phyloP scores from a whole-genome alignment of 2,888 invertebrate genomes.

The Athrips mouffetella region DNA sequence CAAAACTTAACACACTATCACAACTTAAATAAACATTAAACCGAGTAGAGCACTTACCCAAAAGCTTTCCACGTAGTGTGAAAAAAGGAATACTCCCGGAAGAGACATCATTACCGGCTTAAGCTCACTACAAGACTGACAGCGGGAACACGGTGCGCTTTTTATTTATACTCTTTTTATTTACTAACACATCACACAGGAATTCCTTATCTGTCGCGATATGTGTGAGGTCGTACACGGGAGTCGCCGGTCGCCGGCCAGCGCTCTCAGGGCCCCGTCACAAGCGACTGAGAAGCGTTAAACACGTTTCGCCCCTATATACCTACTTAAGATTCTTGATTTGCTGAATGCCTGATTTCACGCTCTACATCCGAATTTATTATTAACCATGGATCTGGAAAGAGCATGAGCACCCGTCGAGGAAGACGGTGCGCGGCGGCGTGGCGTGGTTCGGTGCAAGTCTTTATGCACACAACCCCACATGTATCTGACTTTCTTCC shows the following conservation, averaged over 20 bases:
- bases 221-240: conserved; percentile 32
- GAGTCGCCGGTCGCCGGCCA: conserved; percentile 36
- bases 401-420: conserved; percentile 27
- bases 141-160: conserved; percentile 47
- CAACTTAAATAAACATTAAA: neutral
- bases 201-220: conserved; percentile 50
- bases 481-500: neutral
- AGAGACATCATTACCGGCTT: conserved; percentile 60
- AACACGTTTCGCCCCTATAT: conserved; percentile 65
- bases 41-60: conserved; percentile 64
- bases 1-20: neutral
- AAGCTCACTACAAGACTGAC: conserved; percentile 58
- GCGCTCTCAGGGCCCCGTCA: conserved; percentile 43
- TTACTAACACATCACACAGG: conserved; percentile 71
- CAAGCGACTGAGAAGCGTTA: conserved; percentile 53
- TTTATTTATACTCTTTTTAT: conserved; percentile 72
- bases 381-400: conserved; percentile 62
- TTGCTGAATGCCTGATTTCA: conserved; percentile 69
- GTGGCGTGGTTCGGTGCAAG: conserved; percentile 22
- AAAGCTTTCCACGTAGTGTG: conserved; percentile 70
- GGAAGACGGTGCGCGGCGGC: conserved; percentile 16
- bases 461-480: conserved; percentile 51
- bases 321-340: conserved; percentile 65
- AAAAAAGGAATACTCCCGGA: conserved; percentile 67
- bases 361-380: conserved; percentile 65